A percentile compares a stretch with the other conserved stretches of the same genome.
Evolutionary conservation across 2,113 vertebrate genomes (phyloP).

Genomic region (Psilopogon haemacephalus): DNA sequence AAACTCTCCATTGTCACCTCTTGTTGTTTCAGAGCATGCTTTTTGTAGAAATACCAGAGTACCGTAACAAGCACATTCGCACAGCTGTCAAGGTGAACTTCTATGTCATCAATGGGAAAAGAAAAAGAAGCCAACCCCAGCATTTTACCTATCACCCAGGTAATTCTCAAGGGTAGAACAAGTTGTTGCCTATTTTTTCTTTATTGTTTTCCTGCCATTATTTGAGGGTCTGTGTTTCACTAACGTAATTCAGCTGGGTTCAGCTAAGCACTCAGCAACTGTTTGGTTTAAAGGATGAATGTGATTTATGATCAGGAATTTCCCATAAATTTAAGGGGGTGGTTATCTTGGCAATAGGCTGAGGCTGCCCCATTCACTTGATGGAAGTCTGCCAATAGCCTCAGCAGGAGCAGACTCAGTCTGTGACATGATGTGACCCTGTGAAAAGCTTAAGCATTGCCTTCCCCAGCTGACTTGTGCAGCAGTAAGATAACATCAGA

Average conservation of each 20-base stretch:
- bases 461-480: background rate
- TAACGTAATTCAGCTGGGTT: background rate
- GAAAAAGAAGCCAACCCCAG: constrained; percentile 95
- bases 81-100: constrained; percentile 91
- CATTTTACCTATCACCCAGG: constrained; percentile 94
- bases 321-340: background rate
- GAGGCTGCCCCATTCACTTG: background rate
- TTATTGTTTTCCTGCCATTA: background rate
- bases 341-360: background rate
- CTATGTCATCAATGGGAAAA: constrained; percentile 95
- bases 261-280: background rate
- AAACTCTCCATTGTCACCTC: background rate
- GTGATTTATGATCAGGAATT: background rate
- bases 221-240: background rate
- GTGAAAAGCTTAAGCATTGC: background rate
- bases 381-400: background rate
- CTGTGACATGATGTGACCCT: background rate
- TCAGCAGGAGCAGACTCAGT: constrained; percentile 2
- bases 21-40: constrained; percentile 86
- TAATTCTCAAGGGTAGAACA: constrained; percentile 43
- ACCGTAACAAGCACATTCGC: constrained; percentile 85
- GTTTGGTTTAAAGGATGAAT: background rate
- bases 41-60: constrained; percentile 93
- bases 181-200: background rate
- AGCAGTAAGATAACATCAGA: background rate